These are phyloP conservation scores for Aspiorhynchus laticeps DNA, from an alignment of 2,113 vertebrate genomes.

Conservation along the genomic window DNA sequence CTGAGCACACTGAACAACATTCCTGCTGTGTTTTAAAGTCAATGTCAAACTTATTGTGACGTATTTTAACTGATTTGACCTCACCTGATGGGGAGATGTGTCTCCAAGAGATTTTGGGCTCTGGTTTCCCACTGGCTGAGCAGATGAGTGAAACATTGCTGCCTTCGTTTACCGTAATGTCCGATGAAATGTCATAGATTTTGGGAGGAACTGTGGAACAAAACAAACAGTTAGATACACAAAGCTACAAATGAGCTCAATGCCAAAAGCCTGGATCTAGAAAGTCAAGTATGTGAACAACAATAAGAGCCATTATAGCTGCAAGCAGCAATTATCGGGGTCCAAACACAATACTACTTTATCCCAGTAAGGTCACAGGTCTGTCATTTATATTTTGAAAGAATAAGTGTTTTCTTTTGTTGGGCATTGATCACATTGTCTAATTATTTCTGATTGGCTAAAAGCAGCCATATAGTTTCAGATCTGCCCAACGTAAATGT, in stretches of 20 bases:
- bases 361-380: neutral
- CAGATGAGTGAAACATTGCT: constrained; percentile 94
- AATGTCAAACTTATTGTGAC: neutral
- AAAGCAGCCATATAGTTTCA: neutral
- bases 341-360: neutral
- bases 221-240: constrained; percentile 31
- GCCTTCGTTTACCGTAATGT: constrained; percentile 93
- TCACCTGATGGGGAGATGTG: constrained; percentile 97
- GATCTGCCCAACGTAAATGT: neutral
- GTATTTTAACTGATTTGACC: constrained; percentile 50
- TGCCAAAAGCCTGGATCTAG: constrained; percentile 2
- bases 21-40: neutral
- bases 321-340: neutral
- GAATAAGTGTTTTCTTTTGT: neutral
- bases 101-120: constrained; percentile 95
- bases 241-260: neutral
- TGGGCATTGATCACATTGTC: neutral
- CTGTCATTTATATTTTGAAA: neutral
- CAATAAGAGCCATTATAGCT: neutral
- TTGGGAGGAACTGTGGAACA: constrained; percentile 90
- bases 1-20: neutral
- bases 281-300: neutral
- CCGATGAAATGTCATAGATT: constrained; percentile 92
- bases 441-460: neutral
- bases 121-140: constrained; percentile 93